Conservation (phyloP, 2,113 vertebrate genomes). For the Cyprinodon tularosa region DNA sequence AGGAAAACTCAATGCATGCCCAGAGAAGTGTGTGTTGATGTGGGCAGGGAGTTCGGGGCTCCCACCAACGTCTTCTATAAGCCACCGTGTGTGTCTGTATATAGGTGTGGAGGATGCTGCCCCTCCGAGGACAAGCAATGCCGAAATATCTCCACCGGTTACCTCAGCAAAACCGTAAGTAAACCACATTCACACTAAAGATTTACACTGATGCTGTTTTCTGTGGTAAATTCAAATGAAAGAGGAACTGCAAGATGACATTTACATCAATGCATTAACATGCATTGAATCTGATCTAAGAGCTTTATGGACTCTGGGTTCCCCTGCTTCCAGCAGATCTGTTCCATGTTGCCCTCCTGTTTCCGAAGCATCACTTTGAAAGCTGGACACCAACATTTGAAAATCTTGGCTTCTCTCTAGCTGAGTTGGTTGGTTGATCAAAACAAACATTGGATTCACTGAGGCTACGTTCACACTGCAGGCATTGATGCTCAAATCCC, state of each 20-base stretch:
- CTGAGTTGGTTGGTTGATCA: too few relatives aligned
- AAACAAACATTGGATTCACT: too few relatives aligned
- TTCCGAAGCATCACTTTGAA: not conserved
- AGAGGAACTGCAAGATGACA: not conserved
- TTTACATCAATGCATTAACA: not conserved
- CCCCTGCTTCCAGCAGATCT: not conserved
- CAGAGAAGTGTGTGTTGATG: constrained; percentile 98
- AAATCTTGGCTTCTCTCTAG: not conserved
- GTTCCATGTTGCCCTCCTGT: not conserved
- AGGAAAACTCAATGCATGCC: constrained; percentile 97
- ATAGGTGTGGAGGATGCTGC: constrained; percentile 99
- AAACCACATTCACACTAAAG: not conserved
- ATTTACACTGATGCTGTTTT: not conserved
- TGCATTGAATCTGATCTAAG: not conserved
- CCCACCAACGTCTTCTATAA: constrained; percentile 99
- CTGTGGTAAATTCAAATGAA: not conserved
- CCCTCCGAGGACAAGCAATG: constrained; percentile 97
- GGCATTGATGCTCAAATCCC: too few relatives aligned
- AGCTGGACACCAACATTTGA: too few relatives aligned
- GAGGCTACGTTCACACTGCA: too few relatives aligned
- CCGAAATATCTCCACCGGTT: constrained; percentile 93
- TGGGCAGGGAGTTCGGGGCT: constrained; percentile 97
- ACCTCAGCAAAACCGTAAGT: constrained; percentile 97
- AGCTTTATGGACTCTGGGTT: not conserved
- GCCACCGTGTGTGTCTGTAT: constrained; percentile 97